Evolutionary conservation across 2,888 invertebrate genomes (phyloP), one percentile per base, ranked within the genome.

Genomic region (Aproaerema taeniolella): DNA sequence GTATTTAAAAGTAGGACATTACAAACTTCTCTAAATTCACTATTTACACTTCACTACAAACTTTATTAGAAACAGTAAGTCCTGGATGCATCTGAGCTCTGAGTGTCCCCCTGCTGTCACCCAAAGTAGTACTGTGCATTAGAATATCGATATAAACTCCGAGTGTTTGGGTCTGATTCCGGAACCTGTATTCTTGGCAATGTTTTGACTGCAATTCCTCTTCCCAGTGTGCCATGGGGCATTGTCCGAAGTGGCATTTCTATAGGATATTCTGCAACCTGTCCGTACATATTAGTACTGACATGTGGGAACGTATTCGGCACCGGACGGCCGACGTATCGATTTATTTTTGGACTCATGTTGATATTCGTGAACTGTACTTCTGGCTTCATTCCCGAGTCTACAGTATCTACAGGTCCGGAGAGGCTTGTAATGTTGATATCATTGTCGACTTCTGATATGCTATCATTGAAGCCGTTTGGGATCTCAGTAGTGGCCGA

Each of bases 391-490:
- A 82, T 52, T 38, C 73, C 69, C 1, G 83, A 77, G 50, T 87
- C 81, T 12, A 82, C 81, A 1, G 80, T 67, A 45, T 89, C 91
- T 4, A 90, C 88, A 5, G 92, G 91, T 12, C 90, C 89, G 2
- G 92, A 90, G 17, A 86, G 64, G 20, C 91, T 91, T 34, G 91
- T 91, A 49, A 93, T 89, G 66, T 92, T 93, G 42, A 93, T 93
- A 58, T 93, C 93, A 31, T 92, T 93, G 72, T 94, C 93, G 29
- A 93, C 87, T 80, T 95, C 95, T 55, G 94, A 95, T 77, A 95
- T 93, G 73, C 95, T 94, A 80, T 95, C 95, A 54, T 91, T 92
- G 78, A 95, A 95, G 42, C 94, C 94, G 67, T 93, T 93, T 9
- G 94, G 93, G 42, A 94, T 87, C 52, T 93, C 90, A 31, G 93